phyloP scores from a whole-genome alignment of 2,113 vertebrate genomes.

The Chamaea fasciata region DNA sequence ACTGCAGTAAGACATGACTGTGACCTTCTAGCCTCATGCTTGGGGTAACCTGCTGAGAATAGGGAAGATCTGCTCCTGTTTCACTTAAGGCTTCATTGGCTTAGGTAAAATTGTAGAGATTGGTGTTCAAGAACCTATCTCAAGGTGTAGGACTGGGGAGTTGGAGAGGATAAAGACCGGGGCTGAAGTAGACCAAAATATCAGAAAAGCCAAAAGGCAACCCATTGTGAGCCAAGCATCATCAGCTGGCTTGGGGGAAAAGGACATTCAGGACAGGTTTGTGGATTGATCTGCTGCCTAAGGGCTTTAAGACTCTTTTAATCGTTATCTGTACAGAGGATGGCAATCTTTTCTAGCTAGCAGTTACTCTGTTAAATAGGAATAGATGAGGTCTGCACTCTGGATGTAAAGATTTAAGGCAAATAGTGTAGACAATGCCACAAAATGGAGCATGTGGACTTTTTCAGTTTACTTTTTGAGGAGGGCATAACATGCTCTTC shows the following conservation, averaged over 20 bases:
- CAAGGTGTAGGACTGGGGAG: background rate
- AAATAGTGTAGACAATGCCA: background rate
- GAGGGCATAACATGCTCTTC: background rate
- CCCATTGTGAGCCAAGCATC: background rate
- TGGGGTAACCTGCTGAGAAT: background rate
- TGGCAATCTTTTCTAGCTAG: background rate
- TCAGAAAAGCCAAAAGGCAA: background rate
- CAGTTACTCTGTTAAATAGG: background rate
- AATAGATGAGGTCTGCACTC: background rate
- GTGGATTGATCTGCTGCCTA: background rate
- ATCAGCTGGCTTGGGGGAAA: background rate
- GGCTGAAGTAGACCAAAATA: background rate
- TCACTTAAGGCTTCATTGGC: background rate
- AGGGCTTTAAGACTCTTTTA: background rate
- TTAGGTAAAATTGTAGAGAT: background rate
- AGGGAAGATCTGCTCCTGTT: background rate
- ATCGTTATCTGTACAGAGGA: background rate
- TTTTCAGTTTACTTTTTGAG: background rate
- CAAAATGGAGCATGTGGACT: background rate
- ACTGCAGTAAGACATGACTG: fast-evolving
- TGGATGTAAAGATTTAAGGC: background rate
- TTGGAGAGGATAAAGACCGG: background rate
- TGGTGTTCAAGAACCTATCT: background rate
- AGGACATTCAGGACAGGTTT: background rate
- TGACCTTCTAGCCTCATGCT: background rate